These are phyloP conservation scores for Sycophila sp. DNA, from an alignment of 1,140 invertebrate species.

Conservation along the genomic window DNA sequence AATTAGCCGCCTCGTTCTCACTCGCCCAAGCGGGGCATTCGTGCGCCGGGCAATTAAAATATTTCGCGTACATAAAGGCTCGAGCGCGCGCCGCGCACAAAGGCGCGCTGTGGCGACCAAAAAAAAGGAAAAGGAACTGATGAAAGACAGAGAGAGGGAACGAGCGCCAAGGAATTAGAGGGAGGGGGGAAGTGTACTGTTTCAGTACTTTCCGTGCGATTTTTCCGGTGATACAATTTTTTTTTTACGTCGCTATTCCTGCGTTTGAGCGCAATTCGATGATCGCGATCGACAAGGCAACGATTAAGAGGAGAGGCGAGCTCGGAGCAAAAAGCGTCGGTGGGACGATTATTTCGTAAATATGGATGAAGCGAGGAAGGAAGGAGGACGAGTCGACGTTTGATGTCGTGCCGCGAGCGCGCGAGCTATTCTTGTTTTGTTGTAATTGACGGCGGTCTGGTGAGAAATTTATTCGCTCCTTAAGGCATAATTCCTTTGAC, in stretches of 20 bases:
- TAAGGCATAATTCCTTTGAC: constrained; percentile 5
- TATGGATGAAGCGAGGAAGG: constrained; percentile 30
- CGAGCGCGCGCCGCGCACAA: not conserved
- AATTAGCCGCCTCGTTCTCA: constrained; percentile 33
- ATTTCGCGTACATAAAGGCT: constrained; percentile 22
- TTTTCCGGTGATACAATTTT: not conserved
- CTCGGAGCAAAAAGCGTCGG: constrained; percentile 3
- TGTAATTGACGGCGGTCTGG: constrained; percentile 6
- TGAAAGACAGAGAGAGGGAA: not conserved
- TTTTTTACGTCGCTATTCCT: not conserved
- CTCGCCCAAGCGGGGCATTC: constrained; percentile 26
- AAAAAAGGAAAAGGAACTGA: not conserved
- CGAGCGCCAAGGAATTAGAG: not conserved
- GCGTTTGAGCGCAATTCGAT: not conserved
- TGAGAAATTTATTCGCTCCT: constrained; percentile 11
- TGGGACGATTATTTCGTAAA: constrained; percentile 35
- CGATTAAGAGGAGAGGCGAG: not conserved
- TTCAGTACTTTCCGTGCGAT: constrained; percentile 8
- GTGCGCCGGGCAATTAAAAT: constrained; percentile 32
- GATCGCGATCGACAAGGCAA: constrained; percentile 3
- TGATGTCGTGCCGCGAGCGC: constrained; percentile 8
- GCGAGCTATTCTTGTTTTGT: constrained; percentile 4
- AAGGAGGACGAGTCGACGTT: too few relatives aligned
- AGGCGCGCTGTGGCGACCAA: not conserved
- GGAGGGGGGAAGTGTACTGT: not conserved